Base-by-base conservation (phyloP, 2,797 vertebrate species). In the Ibycter americanus region DNA sequence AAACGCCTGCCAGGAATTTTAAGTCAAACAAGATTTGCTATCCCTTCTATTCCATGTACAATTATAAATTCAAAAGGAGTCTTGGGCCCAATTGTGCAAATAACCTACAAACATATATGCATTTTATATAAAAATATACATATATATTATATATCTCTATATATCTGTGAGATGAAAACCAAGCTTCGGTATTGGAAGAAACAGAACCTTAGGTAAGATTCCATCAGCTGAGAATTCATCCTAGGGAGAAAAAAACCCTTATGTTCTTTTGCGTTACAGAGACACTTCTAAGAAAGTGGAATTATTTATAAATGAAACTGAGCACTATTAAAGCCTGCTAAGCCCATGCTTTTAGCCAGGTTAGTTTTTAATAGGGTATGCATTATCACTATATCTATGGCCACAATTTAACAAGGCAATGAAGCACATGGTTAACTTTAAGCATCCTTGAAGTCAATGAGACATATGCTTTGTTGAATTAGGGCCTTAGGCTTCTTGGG, bases 141-240 rank as follows among this genome's bases (percentile, higher is more conserved):
- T 36, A 26, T 17, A 46, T 59, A 15, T 4, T 27, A 38, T n/a
- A 21, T 22, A 27, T 15, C 52, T 9, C 32, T 32, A 26, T 15
- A 27, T 20, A 15, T 34, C 19, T 76, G 52, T 86, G 79, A 58
- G 44, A 93, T 92, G 65, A 96, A 97, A 82, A 55, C 46, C 52
- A 95, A 93, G 26, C 55, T 96, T 90, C 89, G 89, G n/a, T 71
- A 59, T 44, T 46, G 72, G 71, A 32, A 83, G 74, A 92, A 93
- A 79, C 7, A 44, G 83, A 20, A 34, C 38, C 31, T 93, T 42
- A 82, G 9, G 5, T 85, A 89, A 70, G 83, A 85, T 88, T 70
- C 63, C 15, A 40, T 84, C 61, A 77, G 29, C 23, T 70, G 55
- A 65, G 78, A 87, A 93, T 95, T 94, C 40, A 94, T 34, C 36